A percentile compares a stretch with the other conserved stretches of the same genome.
phyloP scores from a whole-genome alignment of 2,113 vertebrate species.

The Sakesphorus luctuosus region DNA sequence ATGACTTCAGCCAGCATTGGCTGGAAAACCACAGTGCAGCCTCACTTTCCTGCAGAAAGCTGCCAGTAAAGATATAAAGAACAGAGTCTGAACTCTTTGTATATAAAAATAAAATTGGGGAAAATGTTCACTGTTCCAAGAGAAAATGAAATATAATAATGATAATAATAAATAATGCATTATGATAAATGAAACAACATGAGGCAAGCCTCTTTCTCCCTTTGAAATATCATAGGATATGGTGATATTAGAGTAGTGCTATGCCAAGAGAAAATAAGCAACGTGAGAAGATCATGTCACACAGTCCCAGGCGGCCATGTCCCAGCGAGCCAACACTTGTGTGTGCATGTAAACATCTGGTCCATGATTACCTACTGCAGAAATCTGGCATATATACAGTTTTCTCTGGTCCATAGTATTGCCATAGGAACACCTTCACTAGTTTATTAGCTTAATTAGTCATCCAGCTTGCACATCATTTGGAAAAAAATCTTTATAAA shows the following conservation, averaged over 20 bases:
- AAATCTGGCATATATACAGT: neutral
- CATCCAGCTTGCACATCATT: neutral
- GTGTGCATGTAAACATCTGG: neutral
- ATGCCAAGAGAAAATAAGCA: neutral
- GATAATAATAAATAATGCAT: neutral
- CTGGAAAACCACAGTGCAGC: neutral
- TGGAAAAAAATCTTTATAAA: neutral
- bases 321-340: neutral
- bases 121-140: neutral
- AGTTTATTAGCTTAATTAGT: neutral
- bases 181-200: neutral
- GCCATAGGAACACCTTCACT: neutral
- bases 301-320: accelerated
- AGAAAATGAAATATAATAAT: neutral
- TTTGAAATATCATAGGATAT: neutral
- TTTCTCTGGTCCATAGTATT: neutral
- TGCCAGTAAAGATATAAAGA: neutral
- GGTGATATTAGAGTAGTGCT: neutral
- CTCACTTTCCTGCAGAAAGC: neutral
- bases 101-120: neutral
- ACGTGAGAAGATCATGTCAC: accelerated
- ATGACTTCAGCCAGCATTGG: neutral
- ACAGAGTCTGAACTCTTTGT: neutral
- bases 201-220: neutral
- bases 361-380: neutral